A percentile compares a stretch with the other conserved stretches of the same genome.
phyloP scores from a whole-genome alignment of 1,140 invertebrate genomes.

The Drosophila parvula region DNA sequence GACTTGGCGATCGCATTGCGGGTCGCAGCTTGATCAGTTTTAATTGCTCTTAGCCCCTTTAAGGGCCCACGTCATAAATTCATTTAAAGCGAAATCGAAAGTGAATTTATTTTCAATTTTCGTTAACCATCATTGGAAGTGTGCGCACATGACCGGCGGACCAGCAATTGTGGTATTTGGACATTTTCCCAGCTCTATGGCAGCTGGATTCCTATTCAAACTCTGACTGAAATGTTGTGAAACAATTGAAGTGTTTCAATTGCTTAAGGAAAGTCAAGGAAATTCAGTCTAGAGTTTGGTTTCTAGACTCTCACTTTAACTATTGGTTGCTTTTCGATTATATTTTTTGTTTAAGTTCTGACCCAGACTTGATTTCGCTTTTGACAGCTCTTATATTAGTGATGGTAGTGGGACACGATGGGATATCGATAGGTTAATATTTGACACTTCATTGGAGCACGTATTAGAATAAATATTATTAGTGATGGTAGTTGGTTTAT shows the following conservation, averaged over 20 bases:
- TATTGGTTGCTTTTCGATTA: too few relatives aligned
- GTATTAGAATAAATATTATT: too few relatives aligned
- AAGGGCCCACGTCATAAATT: constrained; percentile 63
- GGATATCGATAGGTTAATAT: too few relatives aligned
- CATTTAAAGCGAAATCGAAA: constrained; percentile 74
- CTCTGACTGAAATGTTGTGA: neutral
- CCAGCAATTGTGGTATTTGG: constrained; percentile 26
- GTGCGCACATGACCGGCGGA: constrained; percentile 34
- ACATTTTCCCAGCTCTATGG: constrained; percentile 1
- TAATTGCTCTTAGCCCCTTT: constrained; percentile 64
- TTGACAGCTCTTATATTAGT: too few relatives aligned
- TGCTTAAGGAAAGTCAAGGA: too few relatives aligned
- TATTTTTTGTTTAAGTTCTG: too few relatives aligned
- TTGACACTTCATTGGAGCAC: too few relatives aligned
- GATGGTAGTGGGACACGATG: too few relatives aligned
- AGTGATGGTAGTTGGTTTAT: too few relatives aligned
- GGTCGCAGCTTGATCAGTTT: constrained; percentile 57
- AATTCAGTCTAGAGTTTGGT: too few relatives aligned
- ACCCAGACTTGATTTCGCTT: neutral
- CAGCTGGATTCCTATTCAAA: neutral
- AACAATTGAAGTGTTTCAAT: neutral
- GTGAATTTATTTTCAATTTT: constrained; percentile 73
- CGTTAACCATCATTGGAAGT: constrained; percentile 58
- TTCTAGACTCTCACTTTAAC: too few relatives aligned
- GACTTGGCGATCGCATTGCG: constrained; percentile 40